Evolutionary conservation across 2,888 invertebrate genomes (phyloP).

Genomic region (Allophyes oxyacanthae): DNA sequence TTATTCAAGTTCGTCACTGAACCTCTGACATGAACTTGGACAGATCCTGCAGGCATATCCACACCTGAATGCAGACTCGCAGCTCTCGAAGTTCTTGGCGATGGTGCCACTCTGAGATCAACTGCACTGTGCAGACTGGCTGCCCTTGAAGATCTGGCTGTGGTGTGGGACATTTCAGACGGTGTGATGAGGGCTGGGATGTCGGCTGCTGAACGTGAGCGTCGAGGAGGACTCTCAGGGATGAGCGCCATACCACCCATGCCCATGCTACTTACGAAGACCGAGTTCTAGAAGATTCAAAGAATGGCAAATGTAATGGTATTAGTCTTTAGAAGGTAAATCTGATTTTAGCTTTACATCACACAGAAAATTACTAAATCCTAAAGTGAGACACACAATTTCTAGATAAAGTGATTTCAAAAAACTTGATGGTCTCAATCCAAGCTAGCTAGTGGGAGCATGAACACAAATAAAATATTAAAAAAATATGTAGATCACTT

Average conservation of each 20-base stretch:
- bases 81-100: constrained; percentile 80
- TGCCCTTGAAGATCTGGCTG: constrained; percentile 81
- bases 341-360: constrained; percentile 5
- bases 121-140: constrained; percentile 85
- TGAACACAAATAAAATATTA: too few relatives aligned
- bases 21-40: constrained; percentile 82
- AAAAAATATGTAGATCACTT: too few relatives aligned
- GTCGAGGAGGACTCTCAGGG: constrained; percentile 92
- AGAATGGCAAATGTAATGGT: background rate
- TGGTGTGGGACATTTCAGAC: constrained; percentile 79
- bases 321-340: constrained; percentile 14
- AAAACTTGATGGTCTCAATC: too few relatives aligned
- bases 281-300: constrained; percentile 92
- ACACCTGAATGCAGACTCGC: constrained; percentile 81
- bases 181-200: constrained; percentile 92
- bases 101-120: constrained; percentile 79
- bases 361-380: constrained; percentile 10
- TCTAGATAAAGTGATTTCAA: too few relatives aligned
- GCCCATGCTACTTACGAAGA: constrained; percentile 93
- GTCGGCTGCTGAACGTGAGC: constrained; percentile 95
- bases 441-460: too few relatives aligned
- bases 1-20: constrained; percentile 77
- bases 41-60: constrained; percentile 78
- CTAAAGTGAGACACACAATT: constrained; percentile 12
- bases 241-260: constrained; percentile 91